These are phyloP conservation scores for Rhamnusium bicolor DNA, from an alignment of 2,888 invertebrate genomes.

Conservation along the genomic window DNA sequence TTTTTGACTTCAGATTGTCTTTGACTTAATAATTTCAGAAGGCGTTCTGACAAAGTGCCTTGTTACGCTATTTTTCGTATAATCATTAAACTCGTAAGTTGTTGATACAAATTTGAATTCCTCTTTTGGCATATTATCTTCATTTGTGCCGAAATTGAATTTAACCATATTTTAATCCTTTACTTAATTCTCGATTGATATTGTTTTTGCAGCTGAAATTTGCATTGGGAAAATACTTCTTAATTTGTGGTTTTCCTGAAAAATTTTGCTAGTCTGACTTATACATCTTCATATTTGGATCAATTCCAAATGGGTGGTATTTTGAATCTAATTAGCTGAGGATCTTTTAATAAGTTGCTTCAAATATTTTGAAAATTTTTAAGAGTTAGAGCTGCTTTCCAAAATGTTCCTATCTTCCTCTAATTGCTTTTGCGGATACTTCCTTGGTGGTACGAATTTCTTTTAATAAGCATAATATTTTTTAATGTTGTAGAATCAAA, in stretches of 20 bases:
- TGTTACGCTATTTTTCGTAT: slow-evolving; percentile 40
- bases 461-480: not conserved
- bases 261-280: slow-evolving; percentile 51
- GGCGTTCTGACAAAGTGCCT: slow-evolving; percentile 34
- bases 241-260: slow-evolving; percentile 16
- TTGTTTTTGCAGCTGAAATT: slow-evolving; percentile 50
- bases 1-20: not conserved
- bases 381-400: slow-evolving; percentile 48
- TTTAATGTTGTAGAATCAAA: too few relatives aligned
- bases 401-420: slow-evolving; percentile 59
- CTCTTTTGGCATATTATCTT: not conserved
- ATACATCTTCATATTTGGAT: slow-evolving; percentile 57
- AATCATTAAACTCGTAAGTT: slow-evolving; percentile 32
- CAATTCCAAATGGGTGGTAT: slow-evolving; percentile 59
- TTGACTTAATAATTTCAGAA: not conserved
- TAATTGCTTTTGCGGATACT: slow-evolving; percentile 61
- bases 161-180: slow-evolving; percentile 55
- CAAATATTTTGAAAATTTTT: slow-evolving; percentile 56
- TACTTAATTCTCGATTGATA: slow-evolving; percentile 57
- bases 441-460: slow-evolving; percentile 56
- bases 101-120: slow-evolving; percentile 44
- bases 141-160: slow-evolving; percentile 41
- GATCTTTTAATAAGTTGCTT: slow-evolving; percentile 61
- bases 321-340: slow-evolving; percentile 60
- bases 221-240: slow-evolving; percentile 40